Evolutionary conservation across 2,888 invertebrate species (phyloP).

Genomic region (Pachycephus smyrnensis): DNA sequence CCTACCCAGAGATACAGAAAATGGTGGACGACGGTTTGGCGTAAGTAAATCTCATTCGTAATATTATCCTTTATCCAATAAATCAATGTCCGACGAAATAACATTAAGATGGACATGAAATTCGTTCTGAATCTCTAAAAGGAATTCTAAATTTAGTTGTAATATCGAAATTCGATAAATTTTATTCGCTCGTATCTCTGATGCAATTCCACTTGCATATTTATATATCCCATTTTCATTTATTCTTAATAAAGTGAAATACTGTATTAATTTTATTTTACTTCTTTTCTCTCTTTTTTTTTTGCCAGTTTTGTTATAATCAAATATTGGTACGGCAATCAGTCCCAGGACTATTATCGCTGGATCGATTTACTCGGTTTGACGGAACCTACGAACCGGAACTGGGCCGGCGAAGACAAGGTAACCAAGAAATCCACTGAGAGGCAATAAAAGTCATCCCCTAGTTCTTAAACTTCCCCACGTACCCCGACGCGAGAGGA

Average conservation of each 20-base stretch:
- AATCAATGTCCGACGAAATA: not conserved
- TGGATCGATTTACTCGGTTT: constrained; percentile 79
- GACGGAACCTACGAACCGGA: constrained; percentile 78
- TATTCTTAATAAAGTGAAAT: not conserved
- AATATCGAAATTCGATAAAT: not conserved
- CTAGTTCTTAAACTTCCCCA: not conserved
- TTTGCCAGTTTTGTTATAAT: constrained; percentile 78
- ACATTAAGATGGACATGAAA: not conserved
- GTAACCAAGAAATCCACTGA: constrained; percentile 28
- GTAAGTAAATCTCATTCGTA: constrained; percentile 67
- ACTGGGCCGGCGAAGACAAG: constrained; percentile 76
- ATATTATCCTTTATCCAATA: not conserved
- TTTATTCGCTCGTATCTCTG: not conserved
- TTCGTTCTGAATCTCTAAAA: not conserved
- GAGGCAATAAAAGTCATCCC: not conserved
- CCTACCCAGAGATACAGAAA: constrained; percentile 77
- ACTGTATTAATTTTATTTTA: not conserved
- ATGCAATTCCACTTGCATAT: not conserved
- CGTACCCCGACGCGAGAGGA: not conserved
- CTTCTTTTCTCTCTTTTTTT: too few species aligned
- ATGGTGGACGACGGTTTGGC: constrained; percentile 85
- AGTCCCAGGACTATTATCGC: constrained; percentile 78
- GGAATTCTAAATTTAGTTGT: not conserved
- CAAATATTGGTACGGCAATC: constrained; percentile 81
- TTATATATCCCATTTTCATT: not conserved